Evolutionary conservation across 2,888 invertebrate genomes (phyloP).

Genomic region (Atherix ibis): DNA sequence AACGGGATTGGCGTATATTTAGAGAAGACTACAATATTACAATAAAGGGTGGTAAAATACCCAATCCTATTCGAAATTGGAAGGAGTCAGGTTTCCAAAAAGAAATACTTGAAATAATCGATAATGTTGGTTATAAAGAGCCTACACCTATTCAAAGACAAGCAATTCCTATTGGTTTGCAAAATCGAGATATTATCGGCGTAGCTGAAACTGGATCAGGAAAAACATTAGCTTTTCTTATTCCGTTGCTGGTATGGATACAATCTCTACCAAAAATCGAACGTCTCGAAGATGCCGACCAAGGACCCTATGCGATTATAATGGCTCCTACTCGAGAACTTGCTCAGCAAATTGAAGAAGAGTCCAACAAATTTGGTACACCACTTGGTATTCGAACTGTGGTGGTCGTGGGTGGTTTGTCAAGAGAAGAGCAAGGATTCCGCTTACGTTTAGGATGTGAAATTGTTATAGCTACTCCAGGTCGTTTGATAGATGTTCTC

Average conservation of each 20-base stretch:
- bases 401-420: slow-evolving; percentile 94
- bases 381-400: slow-evolving; percentile 86
- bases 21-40: slow-evolving; percentile 98
- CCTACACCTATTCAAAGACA: slow-evolving; percentile 98
- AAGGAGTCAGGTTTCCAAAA: slow-evolving; percentile 79
- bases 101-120: slow-evolving; percentile 86
- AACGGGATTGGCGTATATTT: slow-evolving; percentile 99
- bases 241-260: slow-evolving; percentile 95
- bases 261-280: slow-evolving; percentile 93
- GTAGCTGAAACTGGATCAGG: slow-evolving; percentile 99
- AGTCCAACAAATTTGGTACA: slow-evolving; percentile 92
- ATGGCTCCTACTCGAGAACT: slow-evolving; percentile 98
- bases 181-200: slow-evolving; percentile 93
- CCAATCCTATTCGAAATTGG: slow-evolving; percentile 92
- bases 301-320: slow-evolving; percentile 97
- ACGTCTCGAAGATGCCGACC: slow-evolving; percentile 75
- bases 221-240: slow-evolving; percentile 95
- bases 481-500: slow-evolving; percentile 95
- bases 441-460: slow-evolving; percentile 92
- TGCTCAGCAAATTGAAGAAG: slow-evolving; percentile 98
- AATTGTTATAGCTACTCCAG: slow-evolving; percentile 98
- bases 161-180: slow-evolving; percentile 95
- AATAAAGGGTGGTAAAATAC: slow-evolving; percentile 93
- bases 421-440: slow-evolving; percentile 97
- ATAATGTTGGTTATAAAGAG: slow-evolving; percentile 89